These are phyloP conservation scores for Euura saliciscinereae DNA, from an alignment of 1,140 invertebrate species.

Conservation along the genomic window DNA sequence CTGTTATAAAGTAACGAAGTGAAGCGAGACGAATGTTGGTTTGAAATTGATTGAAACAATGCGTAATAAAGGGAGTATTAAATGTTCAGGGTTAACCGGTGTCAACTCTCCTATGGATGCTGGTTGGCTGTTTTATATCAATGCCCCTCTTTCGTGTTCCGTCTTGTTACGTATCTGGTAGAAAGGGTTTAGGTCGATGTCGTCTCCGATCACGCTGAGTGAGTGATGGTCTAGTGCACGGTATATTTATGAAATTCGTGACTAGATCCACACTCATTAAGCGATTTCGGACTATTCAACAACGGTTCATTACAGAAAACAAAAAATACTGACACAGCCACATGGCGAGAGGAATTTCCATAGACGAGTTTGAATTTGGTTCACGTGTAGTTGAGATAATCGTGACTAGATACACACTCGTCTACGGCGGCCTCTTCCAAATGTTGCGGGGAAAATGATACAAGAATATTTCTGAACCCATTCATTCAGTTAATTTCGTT, in stretches of 20 bases:
- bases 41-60: constrained; percentile 38
- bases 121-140: background rate
- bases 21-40: constrained; percentile 16
- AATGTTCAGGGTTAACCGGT: constrained; percentile 40
- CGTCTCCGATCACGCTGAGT: constrained; percentile 56
- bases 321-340: no score
- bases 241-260: constrained; percentile 64
- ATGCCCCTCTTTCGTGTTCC: no score
- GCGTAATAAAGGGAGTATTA: constrained; percentile 33
- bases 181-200: no score
- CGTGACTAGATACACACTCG: constrained; percentile 89
- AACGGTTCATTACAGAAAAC: no score
- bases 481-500: constrained; percentile 12
- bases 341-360: constrained; percentile 55
- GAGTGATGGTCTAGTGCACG: constrained; percentile 77
- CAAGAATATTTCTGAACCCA: background rate
- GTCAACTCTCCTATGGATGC: constrained; percentile 30
- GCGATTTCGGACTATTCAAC: constrained; percentile 35
- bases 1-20: background rate
- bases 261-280: constrained; percentile 91
- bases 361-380: constrained; percentile 81
- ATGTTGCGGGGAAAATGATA: background rate
- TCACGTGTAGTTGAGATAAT: constrained; percentile 62
- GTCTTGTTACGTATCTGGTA: no score
- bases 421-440: constrained; percentile 67